These are phyloP conservation scores for Hippasteria phrygiana DNA, from an alignment of 53 echinoderm and acorn worm species.

Conservation along the genomic window DNA sequence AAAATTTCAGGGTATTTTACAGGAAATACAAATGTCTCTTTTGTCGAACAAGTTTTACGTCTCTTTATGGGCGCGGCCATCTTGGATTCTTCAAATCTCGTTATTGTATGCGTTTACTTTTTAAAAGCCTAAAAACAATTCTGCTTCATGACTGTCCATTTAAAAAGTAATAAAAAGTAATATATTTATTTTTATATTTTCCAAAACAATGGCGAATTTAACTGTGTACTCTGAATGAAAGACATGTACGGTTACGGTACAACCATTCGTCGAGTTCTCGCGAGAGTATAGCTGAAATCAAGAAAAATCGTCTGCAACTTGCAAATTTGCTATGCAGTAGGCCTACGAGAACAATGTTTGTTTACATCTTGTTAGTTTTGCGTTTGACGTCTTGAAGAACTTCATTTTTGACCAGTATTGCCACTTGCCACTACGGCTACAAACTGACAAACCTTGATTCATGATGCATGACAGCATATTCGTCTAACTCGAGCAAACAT, in stretches of 20 bases:
- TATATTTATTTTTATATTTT: neutral
- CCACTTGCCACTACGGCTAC: too few species aligned
- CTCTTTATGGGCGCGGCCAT: conserved; percentile 85
- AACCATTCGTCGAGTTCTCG: neutral
- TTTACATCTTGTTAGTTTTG: too few species aligned
- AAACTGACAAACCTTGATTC: too few species aligned
- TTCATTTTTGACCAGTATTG: too few species aligned
- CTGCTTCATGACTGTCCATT: too few species aligned
- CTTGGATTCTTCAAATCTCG: conserved; percentile 42
- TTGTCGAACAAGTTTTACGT: conserved; percentile 10
- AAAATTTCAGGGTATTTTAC: conserved; percentile 67
- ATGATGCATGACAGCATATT: too few species aligned
- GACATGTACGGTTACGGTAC: neutral
- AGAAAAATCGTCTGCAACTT: neutral
- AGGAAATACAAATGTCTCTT: conserved; percentile 32
- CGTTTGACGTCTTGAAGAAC: too few species aligned
- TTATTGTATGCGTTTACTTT: neutral
- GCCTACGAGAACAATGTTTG: too few species aligned
- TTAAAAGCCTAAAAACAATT: neutral
- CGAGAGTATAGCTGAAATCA: neutral
- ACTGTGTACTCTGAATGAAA: neutral
- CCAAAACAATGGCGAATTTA: neutral
- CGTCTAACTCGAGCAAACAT: too few species aligned
- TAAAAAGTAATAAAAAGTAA: neutral
- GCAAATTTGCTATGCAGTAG: too few species aligned